Percentiles rank a stretch among this genome's conserved stretches.
These are phyloP conservation scores for Drosophila demipolita DNA, from an alignment of 2,888 invertebrate species.

Conservation along the genomic window DNA sequence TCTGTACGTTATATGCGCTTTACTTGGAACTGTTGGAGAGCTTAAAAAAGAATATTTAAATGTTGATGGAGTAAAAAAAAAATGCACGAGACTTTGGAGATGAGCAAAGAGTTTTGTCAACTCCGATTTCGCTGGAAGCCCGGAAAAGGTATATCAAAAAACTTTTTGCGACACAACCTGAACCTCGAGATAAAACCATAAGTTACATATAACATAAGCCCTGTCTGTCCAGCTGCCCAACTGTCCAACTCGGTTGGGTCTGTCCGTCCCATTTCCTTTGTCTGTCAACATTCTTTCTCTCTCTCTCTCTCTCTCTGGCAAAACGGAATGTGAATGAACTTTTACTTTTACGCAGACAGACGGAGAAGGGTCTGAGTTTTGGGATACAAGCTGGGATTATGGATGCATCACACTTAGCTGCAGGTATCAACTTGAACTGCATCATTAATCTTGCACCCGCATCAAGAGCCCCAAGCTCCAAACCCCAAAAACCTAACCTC, in stretches of 20 bases:
- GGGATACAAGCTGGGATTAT: slow-evolving; percentile 1
- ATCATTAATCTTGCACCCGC: slow-evolving; percentile 67
- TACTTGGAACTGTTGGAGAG: slow-evolving; percentile 55
- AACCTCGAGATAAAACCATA: slow-evolving; percentile 50
- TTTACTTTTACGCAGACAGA: slow-evolving; percentile 63
- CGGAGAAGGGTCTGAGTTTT: not conserved
- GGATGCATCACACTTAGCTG: slow-evolving; percentile 48
- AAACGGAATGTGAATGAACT: slow-evolving; percentile 71
- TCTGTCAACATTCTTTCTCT: not conserved
- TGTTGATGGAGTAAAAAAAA: not conserved
- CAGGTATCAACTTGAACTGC: slow-evolving; percentile 53
- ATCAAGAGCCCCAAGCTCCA: slow-evolving; percentile 7
- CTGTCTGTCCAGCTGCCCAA: slow-evolving; percentile 9
- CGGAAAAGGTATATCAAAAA: slow-evolving; percentile 44
- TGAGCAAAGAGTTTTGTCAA: slow-evolving; percentile 45
- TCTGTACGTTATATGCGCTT: slow-evolving; percentile 52
- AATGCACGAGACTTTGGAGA: not conserved
- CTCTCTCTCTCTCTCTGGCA: slow-evolving; percentile 1
- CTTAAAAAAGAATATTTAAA: slow-evolving; percentile 44
- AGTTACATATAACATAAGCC: slow-evolving; percentile 46
- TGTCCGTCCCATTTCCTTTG: not conserved
- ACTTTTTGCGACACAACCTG: slow-evolving; percentile 29
- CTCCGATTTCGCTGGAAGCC: slow-evolving; percentile 48
- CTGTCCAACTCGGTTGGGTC: not conserved
- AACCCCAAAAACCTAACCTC: slow-evolving; percentile 13